Base-by-base conservation (phyloP, 2,888 invertebrate species). In the Sphecodes monilicornis region DNA sequence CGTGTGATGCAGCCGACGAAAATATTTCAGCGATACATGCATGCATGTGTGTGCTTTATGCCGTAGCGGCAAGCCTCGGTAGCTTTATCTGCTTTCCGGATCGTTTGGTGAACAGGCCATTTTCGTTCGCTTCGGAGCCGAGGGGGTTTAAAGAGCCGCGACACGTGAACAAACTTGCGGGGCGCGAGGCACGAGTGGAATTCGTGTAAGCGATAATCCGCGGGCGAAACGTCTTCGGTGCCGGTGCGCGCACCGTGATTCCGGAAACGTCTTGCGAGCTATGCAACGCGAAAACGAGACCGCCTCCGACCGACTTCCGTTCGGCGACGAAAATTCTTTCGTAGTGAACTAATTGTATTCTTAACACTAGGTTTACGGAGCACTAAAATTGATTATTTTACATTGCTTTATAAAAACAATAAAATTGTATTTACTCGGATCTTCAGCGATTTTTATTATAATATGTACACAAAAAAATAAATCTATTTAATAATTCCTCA, bases 201-300 rank as follows among this genome's bases (percentile, higher is more conserved):
- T 73, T 78, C 76, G n/a, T 36, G 66, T 60, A 32, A 50, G 68
- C 26, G 71, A 78, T 83, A 84, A 83, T 84, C 78, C 64, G 22
- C 54, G n/a, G 60, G 18, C 18, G 82, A 73, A 78, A 76, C 60
- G 78, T 83, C 57, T 60, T 36, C 41, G 26, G 64, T 29, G 73
- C 18, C 26, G 41, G 69, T 36, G 41, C 29, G 39, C 39, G 8
- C 68, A 36, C 69, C 11, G 50, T 39, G 71, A 73, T 26, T 36
- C 46, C 57, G 29, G 50, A 64, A 69, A 69, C 60, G 50, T 68
- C 69, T 72, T 69, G n/a, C 22, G 11, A 57, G 54, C 46, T 43
- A 16, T 18, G 60, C 60, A 18, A 29, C 29, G 29, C 60, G 75
- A 64, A 81, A 81, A 81, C 43, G 75, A 75, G 75, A 71, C 57